Evolutionary conservation across 2,113 vertebrate genomes (phyloP).

Genomic region (Microcebus lehilahytsara): DNA sequence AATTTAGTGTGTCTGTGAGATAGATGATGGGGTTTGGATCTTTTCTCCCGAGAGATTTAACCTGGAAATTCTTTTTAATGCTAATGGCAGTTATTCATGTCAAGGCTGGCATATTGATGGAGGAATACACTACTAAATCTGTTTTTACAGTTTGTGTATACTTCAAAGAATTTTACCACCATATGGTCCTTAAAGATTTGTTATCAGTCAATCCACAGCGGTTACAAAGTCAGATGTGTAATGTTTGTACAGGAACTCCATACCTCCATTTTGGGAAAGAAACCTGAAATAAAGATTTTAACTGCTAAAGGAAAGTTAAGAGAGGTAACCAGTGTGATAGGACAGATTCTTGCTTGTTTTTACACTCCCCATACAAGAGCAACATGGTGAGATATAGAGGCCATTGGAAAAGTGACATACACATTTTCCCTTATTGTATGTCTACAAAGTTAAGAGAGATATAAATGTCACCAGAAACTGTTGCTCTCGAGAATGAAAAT

Average conservation of each 20-base stretch:
- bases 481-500: neutral
- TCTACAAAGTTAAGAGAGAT: neutral
- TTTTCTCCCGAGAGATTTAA: conserved; percentile 73
- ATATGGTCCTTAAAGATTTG: conserved; percentile 54
- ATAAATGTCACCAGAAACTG: neutral
- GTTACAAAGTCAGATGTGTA: conserved; percentile 31
- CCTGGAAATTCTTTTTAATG: conserved; percentile 69
- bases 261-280: neutral
- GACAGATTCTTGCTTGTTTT: neutral
- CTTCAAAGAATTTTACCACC: conserved; percentile 47
- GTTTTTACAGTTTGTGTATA: conserved; percentile 65
- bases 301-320: neutral
- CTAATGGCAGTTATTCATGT: conserved; percentile 64
- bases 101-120: conserved; percentile 51
- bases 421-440: neutral
- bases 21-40: conserved; percentile 37
- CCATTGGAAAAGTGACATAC: neutral
- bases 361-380: neutral
- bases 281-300: conserved; percentile 32
- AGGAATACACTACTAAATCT: conserved; percentile 62
- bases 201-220: conserved; percentile 19
- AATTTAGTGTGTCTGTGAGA: conserved; percentile 69
- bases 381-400: neutral
- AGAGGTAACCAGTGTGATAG: neutral
- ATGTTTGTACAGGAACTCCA: neutral